Base-by-base conservation (phyloP, 1,140 invertebrate genomes). In the Sminthurinus signatus region DNA sequence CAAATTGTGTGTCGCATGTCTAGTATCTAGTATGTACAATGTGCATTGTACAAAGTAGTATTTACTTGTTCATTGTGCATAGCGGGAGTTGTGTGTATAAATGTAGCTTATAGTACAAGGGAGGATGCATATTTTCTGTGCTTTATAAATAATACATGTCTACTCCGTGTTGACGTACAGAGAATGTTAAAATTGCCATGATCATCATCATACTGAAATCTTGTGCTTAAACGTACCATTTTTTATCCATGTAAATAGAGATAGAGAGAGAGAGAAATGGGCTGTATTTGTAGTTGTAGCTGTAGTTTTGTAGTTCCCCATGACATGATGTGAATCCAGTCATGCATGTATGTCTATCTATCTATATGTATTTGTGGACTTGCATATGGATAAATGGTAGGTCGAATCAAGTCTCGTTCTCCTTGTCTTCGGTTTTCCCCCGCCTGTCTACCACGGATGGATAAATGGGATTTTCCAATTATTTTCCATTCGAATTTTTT, bases 391-490 rank as follows among this genome's bases (percentile, higher is more conserved):
- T 36, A 36, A 15, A 36, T 8, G 32, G 23, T 48, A 48, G n/a
- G n/a, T 25, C 32, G 29, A 4, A 25, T 57, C 31, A 39, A 39
- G 55, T 36, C 36, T 58, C 55, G 21, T 14, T 58, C 8, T 23
- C 4, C 21, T 46, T 19, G 44, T 42, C 19, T 23, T 44, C 59
- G 14, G 12, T 12, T 29, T 52, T 56, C 19, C 28, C 52, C 51
- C 42, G 51, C 50, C 52, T 55, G 42, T 44, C 61, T 63, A 29
- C 61, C 61, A 56, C 31, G 55, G 60, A 62, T 59, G 51, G 60
- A 69, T 64, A 65, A 69, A 69, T 69, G 68, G 64, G 68, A 70
- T 70, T 70, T 70, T 70, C 68, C 68, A 70, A 70, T 70, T 70
- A 70, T 70, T 70, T 70, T 64, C 64, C 36, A 70, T 70, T 61